phyloP scores from a whole-genome alignment of 2,888 invertebrate genomes.

The Chouioia cunea region DNA sequence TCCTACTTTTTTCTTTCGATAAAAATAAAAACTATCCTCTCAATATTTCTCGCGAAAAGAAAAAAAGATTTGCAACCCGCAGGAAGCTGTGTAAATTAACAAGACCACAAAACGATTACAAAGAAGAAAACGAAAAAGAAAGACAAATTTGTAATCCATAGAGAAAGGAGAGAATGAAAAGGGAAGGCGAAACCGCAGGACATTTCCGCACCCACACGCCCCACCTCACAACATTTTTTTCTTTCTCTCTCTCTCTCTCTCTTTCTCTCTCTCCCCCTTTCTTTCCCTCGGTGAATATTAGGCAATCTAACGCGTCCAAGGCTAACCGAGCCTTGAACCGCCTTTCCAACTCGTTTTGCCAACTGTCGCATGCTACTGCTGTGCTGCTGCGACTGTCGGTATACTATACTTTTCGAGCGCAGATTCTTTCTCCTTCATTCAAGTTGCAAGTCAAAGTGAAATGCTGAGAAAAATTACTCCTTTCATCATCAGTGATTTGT shows the following conservation, averaged over 20 bases:
- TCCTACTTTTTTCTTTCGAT: too few relatives aligned
- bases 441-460: conserved; percentile 1
- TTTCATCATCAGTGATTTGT: too few relatives aligned
- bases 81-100: too few relatives aligned
- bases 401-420: neutral
- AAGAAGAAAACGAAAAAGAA: conserved; percentile 4
- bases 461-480: too few relatives aligned
- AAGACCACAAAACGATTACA: neutral
- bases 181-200: conserved; percentile 15
- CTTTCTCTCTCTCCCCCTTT: conserved; percentile 2
- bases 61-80: neutral
- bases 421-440: conserved; percentile 30
- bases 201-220: conserved; percentile 33
- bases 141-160: neutral
- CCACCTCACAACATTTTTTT: conserved; percentile 43
- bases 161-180: neutral
- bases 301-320: conserved; percentile 68
- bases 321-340: conserved; percentile 66
- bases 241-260: conserved; percentile 41
- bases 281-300: conserved; percentile 58
- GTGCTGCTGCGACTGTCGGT: conserved; percentile 3
- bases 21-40: too few relatives aligned
- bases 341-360: conserved; percentile 66
- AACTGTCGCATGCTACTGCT: conserved; percentile 47
- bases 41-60: neutral